Evolutionary conservation across 1,140 invertebrate species (phyloP).

Genomic region (Ips typographus): DNA sequence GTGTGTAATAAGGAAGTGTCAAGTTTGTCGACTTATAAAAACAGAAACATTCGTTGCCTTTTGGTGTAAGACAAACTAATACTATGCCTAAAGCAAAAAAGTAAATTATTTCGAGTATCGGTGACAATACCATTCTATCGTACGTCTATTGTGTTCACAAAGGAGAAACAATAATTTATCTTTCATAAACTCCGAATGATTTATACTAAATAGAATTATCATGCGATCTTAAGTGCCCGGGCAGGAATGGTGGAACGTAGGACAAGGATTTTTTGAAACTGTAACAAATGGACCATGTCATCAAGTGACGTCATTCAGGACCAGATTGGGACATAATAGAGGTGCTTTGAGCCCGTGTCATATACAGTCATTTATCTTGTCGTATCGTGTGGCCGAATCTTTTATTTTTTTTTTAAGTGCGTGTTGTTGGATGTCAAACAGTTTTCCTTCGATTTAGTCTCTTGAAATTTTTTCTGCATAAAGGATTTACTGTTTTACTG

Average conservation of each 20-base stretch:
- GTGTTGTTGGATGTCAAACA: no score
- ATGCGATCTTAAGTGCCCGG: slow-evolving; percentile 26
- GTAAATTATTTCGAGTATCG: not conserved
- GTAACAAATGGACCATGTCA: slow-evolving; percentile 26
- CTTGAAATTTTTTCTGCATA: no score
- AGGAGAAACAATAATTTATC: slow-evolving; percentile 29
- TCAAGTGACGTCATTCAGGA: slow-evolving; percentile 16
- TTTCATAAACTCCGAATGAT: slow-evolving; percentile 28
- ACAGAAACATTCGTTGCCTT: not conserved
- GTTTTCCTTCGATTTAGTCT: no score
- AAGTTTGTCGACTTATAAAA: not conserved
- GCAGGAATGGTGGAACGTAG: slow-evolving; percentile 22
- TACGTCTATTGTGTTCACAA: slow-evolving; percentile 11
- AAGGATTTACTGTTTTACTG: no score
- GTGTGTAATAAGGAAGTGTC: not conserved
- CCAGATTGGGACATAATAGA: slow-evolving; percentile 3
- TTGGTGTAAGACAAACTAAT: not conserved
- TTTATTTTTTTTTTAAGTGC: no score
- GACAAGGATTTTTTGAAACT: slow-evolving; percentile 22
- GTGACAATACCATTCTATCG: slow-evolving; percentile 16
- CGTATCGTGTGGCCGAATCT: no score
- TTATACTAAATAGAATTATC: slow-evolving; percentile 32
- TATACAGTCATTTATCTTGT: no score
- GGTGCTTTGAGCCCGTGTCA: no score
- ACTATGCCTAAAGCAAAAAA: not conserved